Base-by-base conservation (phyloP, 1,140 invertebrate genomes). In the Euwallacea fornicatus region DNA sequence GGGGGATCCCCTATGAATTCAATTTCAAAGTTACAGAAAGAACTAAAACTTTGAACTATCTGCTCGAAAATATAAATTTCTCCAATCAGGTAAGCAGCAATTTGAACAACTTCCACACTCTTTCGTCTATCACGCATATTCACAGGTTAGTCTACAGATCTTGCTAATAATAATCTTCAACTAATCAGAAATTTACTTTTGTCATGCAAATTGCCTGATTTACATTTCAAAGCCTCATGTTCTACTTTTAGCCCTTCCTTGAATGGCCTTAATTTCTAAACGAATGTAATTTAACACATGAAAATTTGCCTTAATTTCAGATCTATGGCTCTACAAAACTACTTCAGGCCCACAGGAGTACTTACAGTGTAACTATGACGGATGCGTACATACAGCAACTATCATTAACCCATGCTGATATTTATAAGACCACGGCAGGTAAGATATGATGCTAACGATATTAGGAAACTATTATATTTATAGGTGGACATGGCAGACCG, bases 1-100 rank as follows among this genome's bases (percentile, higher is more conserved):
- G 83, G 70, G 88, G 88, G 2, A 79, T 88, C 8, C 81, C 83
- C 3, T 86, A 87, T 69, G 83, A 88, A 43, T 74, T 81, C 0
- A 80, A 77, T 7, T 81, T 87, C 2, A 83, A 81, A 73, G 87
- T 87, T 0, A 89, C 88, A 65, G 84, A 87, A 63, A 81, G 89
- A 68, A 82, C 78, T 15, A 76, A 78, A 7, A 78, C 84, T 44
- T 86, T 88, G 70, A 72, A 76, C 2, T 79, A 80, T 66, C 69
- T 85, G 15, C 75, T 85, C 6, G 79, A 82, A 10, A 77, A 76
- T 11, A 64, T 77, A 0, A 77, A 83, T 21, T 72, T 86, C 16
- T 61, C 76, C 7, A 74, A 78, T 11, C 81, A 86, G 72, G 77
- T 77, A 70, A 76, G 33, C 15, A 6, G 21, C 21, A 33, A 33